These are phyloP conservation scores for Oryctes rhinoceros DNA, from an alignment of 1,140 invertebrate species.

Conservation along the genomic window DNA sequence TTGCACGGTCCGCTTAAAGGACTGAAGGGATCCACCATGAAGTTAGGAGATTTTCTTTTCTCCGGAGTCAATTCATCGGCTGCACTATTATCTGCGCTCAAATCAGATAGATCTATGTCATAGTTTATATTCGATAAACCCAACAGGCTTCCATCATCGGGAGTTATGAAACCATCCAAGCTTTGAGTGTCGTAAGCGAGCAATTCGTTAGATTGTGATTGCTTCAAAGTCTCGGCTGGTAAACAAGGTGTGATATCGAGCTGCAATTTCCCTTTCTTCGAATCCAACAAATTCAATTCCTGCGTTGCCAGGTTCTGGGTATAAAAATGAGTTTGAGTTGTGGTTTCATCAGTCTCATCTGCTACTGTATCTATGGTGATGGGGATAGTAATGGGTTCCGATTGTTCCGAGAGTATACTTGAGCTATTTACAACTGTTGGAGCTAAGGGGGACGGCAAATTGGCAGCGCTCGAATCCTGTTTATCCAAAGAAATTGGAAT, in stretches of 20 bases:
- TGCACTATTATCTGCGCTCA: constrained; percentile 73
- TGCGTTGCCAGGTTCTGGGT: constrained; percentile 50
- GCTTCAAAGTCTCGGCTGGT: constrained; percentile 10
- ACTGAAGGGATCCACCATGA: constrained; percentile 60
- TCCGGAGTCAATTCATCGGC: constrained; percentile 67
- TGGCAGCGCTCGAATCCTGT: constrained; percentile 60
- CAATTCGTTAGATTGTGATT: constrained; percentile 44
- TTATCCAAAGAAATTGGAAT: constrained; percentile 69
- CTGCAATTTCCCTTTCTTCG: constrained; percentile 51
- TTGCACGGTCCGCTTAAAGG: constrained; percentile 53
- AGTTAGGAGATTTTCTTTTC: constrained; percentile 53
- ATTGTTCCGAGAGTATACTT: constrained; percentile 15
- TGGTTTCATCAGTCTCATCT: constrained; percentile 20
- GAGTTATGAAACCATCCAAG: constrained; percentile 65
- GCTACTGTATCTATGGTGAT: constrained; percentile 42
- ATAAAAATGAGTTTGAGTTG: constrained; percentile 48
- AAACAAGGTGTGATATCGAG: constrained; percentile 54
- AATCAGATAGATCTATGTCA: constrained; percentile 75
- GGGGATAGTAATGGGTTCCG: constrained; percentile 36
- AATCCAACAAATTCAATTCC: constrained; percentile 44
- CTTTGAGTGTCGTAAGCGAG: constrained; percentile 52
- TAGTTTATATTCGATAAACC: constrained; percentile 76
- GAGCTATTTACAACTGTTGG: constrained; percentile 49
- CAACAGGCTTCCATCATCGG: constrained; percentile 66
- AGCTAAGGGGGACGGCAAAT: constrained; percentile 58